These are phyloP conservation scores for Mastacembelus armatus DNA, from an alignment of 2,797 vertebrate genomes.

Conservation along the genomic window DNA sequence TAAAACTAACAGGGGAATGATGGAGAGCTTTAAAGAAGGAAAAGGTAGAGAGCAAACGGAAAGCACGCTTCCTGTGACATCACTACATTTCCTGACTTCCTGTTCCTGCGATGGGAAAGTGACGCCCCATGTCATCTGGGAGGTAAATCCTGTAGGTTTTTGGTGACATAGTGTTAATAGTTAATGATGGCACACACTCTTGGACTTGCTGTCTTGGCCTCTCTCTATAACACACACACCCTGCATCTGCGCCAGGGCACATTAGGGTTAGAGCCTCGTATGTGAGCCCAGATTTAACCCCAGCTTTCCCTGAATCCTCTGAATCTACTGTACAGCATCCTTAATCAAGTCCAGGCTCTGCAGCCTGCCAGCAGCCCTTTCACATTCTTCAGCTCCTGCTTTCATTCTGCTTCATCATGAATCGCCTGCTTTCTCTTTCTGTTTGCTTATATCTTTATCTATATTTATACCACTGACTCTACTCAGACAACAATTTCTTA, in stretches of 20 bases:
- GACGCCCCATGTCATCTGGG: constrained; percentile 21
- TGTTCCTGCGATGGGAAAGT: constrained; percentile 31
- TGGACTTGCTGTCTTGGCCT: background rate
- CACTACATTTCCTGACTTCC: constrained; percentile 61
- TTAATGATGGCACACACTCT: background rate
- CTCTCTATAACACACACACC: background rate
- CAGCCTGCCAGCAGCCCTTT: constrained; percentile 15
- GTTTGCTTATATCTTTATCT: background rate
- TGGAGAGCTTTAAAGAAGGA: constrained; percentile 23
- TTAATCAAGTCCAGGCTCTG: constrained; percentile 48
- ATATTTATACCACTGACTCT: background rate
- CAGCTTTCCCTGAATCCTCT: constrained; percentile 31
- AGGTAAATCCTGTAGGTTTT: background rate
- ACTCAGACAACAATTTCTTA: background rate
- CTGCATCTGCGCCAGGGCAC: background rate
- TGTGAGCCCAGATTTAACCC: constrained; percentile 21
- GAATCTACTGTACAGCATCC: constrained; percentile 23
- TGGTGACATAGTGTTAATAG: background rate
- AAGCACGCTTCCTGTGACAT: constrained; percentile 71
- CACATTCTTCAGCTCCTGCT: constrained; percentile 28
- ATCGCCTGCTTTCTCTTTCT: constrained; percentile 4
- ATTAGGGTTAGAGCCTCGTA: constrained; percentile 12
- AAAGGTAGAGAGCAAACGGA: constrained; percentile 49
- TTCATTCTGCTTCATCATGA: constrained; percentile 10
- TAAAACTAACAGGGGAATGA: constrained; percentile 18